Base-by-base conservation (phyloP, 2,888 invertebrate genomes). In the Oegoconia quadripuncta region DNA sequence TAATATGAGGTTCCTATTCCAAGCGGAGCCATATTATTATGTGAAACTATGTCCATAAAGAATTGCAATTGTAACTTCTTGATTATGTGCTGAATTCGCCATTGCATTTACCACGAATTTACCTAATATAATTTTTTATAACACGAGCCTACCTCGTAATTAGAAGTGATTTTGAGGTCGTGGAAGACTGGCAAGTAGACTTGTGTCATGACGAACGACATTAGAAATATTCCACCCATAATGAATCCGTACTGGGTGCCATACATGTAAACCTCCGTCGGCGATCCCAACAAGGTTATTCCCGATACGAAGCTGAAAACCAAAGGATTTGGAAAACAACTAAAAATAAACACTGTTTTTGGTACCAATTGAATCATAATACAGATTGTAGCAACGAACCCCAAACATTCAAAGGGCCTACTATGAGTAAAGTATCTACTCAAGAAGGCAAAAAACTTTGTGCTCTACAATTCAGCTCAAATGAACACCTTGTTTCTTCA, bases 181-280 rank as follows among this genome's bases (percentile, higher is more conserved):
- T 93, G 93, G 61, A 94, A 94, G 1, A 94, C 93, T 0, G 94
- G 94, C 26, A 94, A 67, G 62, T 91, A 94, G 17, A 93, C 83
- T 31, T 88, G 82, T 0, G 91, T 90, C 90, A 93, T 91, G 1
- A 91, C 75, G 12, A 92, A 52, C 9, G 91, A 91, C 89, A 93
- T 93, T 34, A 91, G 57, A 22, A 93, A 65, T 30, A 93, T 89
- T 0, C 91, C 92, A 14, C 88, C 73, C 8, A 89, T 75, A 7
- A 93, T 90, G 59, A 89, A 93, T 1, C 90, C 78, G 63, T 95
- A 96, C 59, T 93, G 93, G 3, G 92, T 93, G 2, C 96, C 96
- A 57, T 93, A 92, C 52, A 94, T 92, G 62, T 95, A 95, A 9
- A 95, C 90, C 71, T 95, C 95, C 0, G 94, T 94, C 1, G 95